Evolutionary conservation across 30 jellyfish, hydroid and myxozoan genomes (phyloP), one percentile per base, ranked within the genome.

Genomic region (Turritopsis dohrnii): DNA sequence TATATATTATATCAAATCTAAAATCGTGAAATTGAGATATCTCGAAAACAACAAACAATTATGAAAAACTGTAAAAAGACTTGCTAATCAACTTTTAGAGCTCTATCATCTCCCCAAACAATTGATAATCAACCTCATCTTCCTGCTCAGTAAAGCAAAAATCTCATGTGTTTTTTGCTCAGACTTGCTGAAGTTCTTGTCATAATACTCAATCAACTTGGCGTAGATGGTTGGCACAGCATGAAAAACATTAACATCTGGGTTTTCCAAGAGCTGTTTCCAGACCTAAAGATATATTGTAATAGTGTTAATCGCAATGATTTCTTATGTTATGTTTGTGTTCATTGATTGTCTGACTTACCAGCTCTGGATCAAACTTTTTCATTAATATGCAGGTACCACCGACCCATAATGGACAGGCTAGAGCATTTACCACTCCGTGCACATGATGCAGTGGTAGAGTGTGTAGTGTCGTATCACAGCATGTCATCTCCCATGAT

Each of bases 161-260:
- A 69, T 69, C 9, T 69, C 1, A 7, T 69, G 13, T 69, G 16
- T 69, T 69, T 69, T 23, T 27, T 0, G 30, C 9, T 23, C 77
- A 69, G 77, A 69, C 77, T 23, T 41, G 60, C 13, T 69, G 7
- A 69, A 69, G 30, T 69, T 69, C 77, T 69, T 16, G 13, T 69
- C 30, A 27, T 69, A 69, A n/a, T 69, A 26, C 8, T 74, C 83
- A 74, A 74, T 74, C 65, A 74, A 1, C 65, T 16, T 74, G 3
- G 60, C 53, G 21, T 74, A 74, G 83, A 74, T 74, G 72, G 83
- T 74, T 29, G 83, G 83, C 26, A 74, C 83, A n/a, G 83, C 83
- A 74, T 74, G 83, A n/a, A 74, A 74, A 26, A 74, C 72, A 29
- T 74, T 74, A 23, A 74, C 83, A 74, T 74, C 31, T 23, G 28